Evolutionary conservation across 2,113 vertebrate genomes (phyloP), one percentile per base, ranked within the genome.

Genomic region (Buteo buteo): DNA sequence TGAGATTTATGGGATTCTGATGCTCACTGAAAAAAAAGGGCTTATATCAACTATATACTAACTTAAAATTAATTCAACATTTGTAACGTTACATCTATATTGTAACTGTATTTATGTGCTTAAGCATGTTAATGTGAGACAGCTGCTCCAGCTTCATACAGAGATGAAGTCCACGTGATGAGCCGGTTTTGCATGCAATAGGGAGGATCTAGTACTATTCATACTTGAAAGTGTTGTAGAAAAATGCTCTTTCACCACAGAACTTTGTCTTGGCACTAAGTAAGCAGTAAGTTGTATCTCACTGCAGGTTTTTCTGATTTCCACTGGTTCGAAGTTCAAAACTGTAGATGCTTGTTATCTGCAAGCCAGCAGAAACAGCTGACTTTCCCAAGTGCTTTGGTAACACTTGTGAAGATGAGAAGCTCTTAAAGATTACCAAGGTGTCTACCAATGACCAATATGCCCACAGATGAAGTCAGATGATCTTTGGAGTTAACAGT

Each of bases 1-100:
- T 86, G 62, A 73, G 65, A 66, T 89, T 93, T 93, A 85, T 47
- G 94, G 71, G 74, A 82, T 91, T 88, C 36, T 93, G 70, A 82
- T 3, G 16, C 15, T 88, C 13, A 34, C 38, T 64, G 24, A 32
- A 89, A 88, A 92, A 92, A 93, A 70, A 2, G 11, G 32, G 15
- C 32, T 91, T 92, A 22, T 84, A 89, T 92, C 86, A 87, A 38
- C 72, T 87, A 40, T 82, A 65, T 47, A 40, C 36, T 78, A 77
- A 40, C 40, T 93, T 94, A 95, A 95, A 91, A 93, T 93, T 65
- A 94, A 88, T 94, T 90, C 50, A 94, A 31, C 38, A 49, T 94
- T 84, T 84, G 34, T 85, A 66, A 83, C 38, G 80, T 58, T 86
- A 70, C 45, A 58, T 95, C 72, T 93, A 5, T 76, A 76, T 79